Evolutionary conservation across 92 coral and sea anemone genomes (phyloP).

Genomic region (Zoanthus sansibaricus): DNA sequence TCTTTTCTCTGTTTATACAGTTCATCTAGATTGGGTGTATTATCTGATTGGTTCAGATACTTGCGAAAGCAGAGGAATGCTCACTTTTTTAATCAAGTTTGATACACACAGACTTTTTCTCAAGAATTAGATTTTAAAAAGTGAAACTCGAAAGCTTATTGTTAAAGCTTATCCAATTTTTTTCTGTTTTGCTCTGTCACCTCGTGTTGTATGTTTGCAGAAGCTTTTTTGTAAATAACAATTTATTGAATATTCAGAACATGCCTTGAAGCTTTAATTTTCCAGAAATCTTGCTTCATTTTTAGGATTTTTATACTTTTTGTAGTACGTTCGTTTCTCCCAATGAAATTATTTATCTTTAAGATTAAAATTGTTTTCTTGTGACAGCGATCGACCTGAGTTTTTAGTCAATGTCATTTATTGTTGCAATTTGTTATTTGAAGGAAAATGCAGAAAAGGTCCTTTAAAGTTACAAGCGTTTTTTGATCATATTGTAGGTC

Average conservation of each 20-base stretch:
- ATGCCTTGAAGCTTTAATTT: not conserved
- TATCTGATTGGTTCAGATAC: slow-evolving; percentile 32
- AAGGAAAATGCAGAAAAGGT: no score
- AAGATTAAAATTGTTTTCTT: no score
- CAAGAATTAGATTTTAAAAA: no score
- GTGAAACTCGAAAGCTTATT: no score
- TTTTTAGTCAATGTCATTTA: no score
- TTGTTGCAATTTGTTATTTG: no score
- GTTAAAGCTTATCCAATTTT: no score
- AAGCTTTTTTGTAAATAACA: slow-evolving; percentile 13
- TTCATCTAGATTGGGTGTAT: not conserved
- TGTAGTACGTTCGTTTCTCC: not conserved
- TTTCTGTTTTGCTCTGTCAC: not conserved
- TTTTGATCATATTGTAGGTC: no score
- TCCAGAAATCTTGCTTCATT: not conserved
- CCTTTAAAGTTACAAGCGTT: no score
- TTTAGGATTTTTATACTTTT: no score
- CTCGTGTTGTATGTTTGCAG: slow-evolving; percentile 34
- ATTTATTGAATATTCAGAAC: not conserved
- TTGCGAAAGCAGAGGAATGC: slow-evolving; percentile 27
- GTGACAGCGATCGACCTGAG: no score
- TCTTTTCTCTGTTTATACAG: not conserved
- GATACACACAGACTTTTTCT: not conserved
- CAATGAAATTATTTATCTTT: not conserved
- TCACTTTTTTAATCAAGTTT: not conserved